These are phyloP conservation scores for Fistularia tabacaria DNA, from an alignment of 2,797 vertebrate species.

Conservation along the genomic window DNA sequence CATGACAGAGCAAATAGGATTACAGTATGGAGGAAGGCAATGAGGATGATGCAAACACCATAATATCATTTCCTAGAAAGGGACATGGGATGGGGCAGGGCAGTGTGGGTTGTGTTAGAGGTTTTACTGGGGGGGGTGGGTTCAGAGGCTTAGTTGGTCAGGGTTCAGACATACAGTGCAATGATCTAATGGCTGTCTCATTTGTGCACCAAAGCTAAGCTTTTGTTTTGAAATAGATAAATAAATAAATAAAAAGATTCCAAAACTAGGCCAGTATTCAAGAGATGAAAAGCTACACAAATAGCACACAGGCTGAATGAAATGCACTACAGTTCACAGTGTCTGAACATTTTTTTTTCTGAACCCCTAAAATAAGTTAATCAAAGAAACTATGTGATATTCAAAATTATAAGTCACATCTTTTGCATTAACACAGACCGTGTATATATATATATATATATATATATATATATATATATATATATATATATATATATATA, in stretches of 20 bases:
- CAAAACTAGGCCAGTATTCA: conserved; percentile 65
- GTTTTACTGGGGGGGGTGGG: conserved; percentile 53
- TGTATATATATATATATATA: no score
- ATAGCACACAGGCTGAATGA: conserved; percentile 53
- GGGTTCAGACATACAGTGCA: conserved; percentile 66
- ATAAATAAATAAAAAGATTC: conserved; percentile 38
- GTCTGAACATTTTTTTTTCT: conserved; percentile 42
- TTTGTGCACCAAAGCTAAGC: conserved; percentile 55
- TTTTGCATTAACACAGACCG: no score
- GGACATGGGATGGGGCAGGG: conserved; percentile 31
- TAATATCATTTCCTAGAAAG: conserved; percentile 72
- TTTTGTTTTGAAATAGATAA: conserved; percentile 45
- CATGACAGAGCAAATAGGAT: conserved; percentile 80
- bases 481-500: no score
- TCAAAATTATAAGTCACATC: neutral
- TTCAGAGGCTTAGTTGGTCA: conserved; percentile 58
- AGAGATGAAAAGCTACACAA: conserved; percentile 57
- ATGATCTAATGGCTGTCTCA: conserved; percentile 62
- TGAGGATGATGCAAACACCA: conserved; percentile 73
- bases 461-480: no score
- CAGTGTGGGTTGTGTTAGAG: conserved; percentile 39
- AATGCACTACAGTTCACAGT: conserved; percentile 51
- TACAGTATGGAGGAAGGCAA: conserved; percentile 72
- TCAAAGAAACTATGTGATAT: conserved; percentile 31
- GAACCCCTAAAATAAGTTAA: conserved; percentile 37